phyloP scores from a whole-genome alignment of 2,888 invertebrate species.

The Lamellibrachia satsuma region DNA sequence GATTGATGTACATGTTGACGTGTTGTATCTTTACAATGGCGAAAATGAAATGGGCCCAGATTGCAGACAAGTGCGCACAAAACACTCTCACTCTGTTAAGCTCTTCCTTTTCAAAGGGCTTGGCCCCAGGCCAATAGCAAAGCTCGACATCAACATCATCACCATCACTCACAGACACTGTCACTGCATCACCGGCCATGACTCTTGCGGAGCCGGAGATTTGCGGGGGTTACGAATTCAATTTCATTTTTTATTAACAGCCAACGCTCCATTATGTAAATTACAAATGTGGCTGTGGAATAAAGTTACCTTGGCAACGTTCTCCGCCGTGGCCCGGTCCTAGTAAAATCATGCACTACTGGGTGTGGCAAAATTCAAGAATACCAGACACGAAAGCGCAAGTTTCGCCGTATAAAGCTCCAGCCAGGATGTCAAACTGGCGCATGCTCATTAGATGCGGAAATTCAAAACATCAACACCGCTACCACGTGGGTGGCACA shows the following conservation, averaged over 20 bases:
- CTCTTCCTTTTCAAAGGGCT: too few species aligned
- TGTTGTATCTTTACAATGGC: too few species aligned
- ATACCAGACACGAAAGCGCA: neutral
- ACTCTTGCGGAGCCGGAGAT: too few species aligned
- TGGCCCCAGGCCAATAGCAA: too few species aligned
- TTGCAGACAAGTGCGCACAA: too few species aligned
- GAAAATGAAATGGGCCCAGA: too few species aligned
- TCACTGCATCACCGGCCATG: too few species aligned
- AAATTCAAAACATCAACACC: neutral
- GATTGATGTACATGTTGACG: too few species aligned
- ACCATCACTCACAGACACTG: too few species aligned
- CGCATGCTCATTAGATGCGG: constrained; percentile 7
- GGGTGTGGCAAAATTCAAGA: neutral
- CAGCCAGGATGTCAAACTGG: neutral
- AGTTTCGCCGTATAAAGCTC: neutral
- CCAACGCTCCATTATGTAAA: neutral
- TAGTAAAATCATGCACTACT: neutral
- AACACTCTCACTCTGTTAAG: too few species aligned
- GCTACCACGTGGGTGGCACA: neutral
- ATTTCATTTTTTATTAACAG: neutral
- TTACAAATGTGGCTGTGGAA: neutral
- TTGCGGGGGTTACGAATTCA: neutral
- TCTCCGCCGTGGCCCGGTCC: neutral
- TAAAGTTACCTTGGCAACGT: neutral
- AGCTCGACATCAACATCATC: too few species aligned